A percentile compares a stretch with the other conserved stretches of the same genome.
phyloP scores from a whole-genome alignment of 2,113 vertebrate genomes.

The Leuciscus idus region DNA sequence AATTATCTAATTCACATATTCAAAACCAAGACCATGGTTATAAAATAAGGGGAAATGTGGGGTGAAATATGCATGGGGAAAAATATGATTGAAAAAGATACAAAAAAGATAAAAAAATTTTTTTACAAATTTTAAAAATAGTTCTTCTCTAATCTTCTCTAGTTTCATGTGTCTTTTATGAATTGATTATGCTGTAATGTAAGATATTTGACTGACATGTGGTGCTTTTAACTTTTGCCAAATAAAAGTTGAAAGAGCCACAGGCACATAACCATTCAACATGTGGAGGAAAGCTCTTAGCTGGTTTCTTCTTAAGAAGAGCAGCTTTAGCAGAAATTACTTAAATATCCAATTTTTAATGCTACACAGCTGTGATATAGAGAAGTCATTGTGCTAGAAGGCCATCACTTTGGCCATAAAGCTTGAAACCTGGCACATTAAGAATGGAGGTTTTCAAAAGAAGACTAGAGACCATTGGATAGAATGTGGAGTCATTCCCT shows the following conservation, averaged over 20 bases:
- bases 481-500: slow-evolving; percentile 23
- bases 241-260: slow-evolving; percentile 42
- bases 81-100: background rate
- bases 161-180: background rate
- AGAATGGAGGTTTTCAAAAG: background rate
- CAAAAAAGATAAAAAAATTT: too few species aligned
- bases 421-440: slow-evolving; percentile 32
- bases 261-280: slow-evolving; percentile 47
- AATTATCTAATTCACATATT: background rate
- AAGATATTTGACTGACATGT: background rate
- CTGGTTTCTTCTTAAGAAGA: slow-evolving; percentile 55
- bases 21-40: background rate
- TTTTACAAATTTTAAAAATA: background rate
- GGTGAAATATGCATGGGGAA: background rate
- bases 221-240: slow-evolving; percentile 26
- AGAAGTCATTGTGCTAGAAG: slow-evolving; percentile 16
- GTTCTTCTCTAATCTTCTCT: background rate
- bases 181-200: slow-evolving; percentile 13
- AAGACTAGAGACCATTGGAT: background rate
- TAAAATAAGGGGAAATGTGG: background rate
- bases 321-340: slow-evolving; percentile 61
- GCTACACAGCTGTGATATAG: slow-evolving; percentile 51
- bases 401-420: background rate
- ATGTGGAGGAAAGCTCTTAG: slow-evolving; percentile 23
- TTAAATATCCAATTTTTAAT: slow-evolving; percentile 54